A percentile compares a stretch with the other conserved stretches of the same genome.
phyloP scores from a whole-genome alignment of 2,888 invertebrate genomes.

The Podotricha telesiphe region DNA sequence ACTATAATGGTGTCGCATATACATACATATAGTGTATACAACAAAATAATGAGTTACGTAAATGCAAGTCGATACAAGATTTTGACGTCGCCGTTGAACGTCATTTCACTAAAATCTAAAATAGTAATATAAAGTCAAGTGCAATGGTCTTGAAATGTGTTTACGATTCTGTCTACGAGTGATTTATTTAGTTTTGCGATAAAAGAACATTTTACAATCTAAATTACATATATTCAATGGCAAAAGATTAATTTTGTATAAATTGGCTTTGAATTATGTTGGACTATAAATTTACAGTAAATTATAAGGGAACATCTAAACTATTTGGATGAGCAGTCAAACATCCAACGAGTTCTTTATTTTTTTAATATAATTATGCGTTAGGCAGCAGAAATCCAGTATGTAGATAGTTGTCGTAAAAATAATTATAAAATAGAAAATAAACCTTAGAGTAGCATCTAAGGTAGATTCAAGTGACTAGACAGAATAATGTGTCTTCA shows the following conservation, averaged over 20 bases:
- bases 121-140: conserved; percentile 33
- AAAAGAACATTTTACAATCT: conserved; percentile 9
- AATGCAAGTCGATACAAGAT: conserved; percentile 16
- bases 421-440: too few species aligned
- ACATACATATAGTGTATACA: not conserved
- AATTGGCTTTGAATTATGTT: not conserved
- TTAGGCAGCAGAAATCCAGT: too few species aligned
- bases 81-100: conserved; percentile 31
- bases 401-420: too few species aligned
- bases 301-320: not conserved
- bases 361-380: not conserved
- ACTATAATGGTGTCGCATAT: not conserved
- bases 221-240: conserved; percentile 12
- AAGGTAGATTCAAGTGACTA: not conserved
- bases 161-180: conserved; percentile 22
- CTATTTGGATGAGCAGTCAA: not conserved
- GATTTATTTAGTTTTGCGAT: conserved; percentile 21
- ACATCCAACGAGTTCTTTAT: not conserved
- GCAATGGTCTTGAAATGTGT: conserved; percentile 26
- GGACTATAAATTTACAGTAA: not conserved
- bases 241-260: conserved; percentile 1
- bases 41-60: conserved; percentile 10
- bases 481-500: not conserved
- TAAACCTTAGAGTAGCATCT: not conserved
- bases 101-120: conserved; percentile 33